phyloP scores from a whole-genome alignment of 2,113 vertebrate species.

The zebrafish (Danio rerio) region GRCz12tu NC_133187.1:21064001-21064500 shows the following conservation, averaged over 20 bases:
- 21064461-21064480: constrained; percentile 70
- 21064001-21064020: too few species aligned
- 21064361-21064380: constrained; percentile 50
- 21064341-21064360: constrained; percentile 55
- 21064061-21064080: too few species aligned
- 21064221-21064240: constrained; percentile 8
- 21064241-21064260: constrained; percentile 41
- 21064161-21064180: neutral
- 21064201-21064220: constrained; percentile 5
- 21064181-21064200: constrained; percentile 20
- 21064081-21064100: neutral
- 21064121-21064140: too few species aligned
- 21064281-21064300: constrained; percentile 66
- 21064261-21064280: neutral
- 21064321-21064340: constrained; percentile 64
- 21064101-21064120: neutral
- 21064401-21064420: constrained; percentile 14
- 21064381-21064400: neutral
- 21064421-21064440: constrained; percentile 65
- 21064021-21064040: too few species aligned
- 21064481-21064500: constrained; percentile 68
- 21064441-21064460: constrained; percentile 69
- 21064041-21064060: too few species aligned
- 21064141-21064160: neutral
- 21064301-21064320: constrained; percentile 67